Conservation (phyloP, 2,888 invertebrate species). For the Pachliopta kotzebuea region DNA sequence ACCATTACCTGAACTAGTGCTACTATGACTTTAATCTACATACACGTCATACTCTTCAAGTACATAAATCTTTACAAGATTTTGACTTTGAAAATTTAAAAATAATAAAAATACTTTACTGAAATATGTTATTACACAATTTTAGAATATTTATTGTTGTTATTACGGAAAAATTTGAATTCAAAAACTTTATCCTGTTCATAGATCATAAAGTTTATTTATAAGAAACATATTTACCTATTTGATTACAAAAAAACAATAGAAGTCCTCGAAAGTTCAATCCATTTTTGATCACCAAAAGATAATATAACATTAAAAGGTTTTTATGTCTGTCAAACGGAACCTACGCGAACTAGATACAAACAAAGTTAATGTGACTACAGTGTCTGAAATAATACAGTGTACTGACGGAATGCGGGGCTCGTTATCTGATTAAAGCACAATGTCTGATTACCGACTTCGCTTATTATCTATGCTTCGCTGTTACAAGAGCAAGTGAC, state of each 20-base stretch:
- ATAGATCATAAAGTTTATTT: neutral
- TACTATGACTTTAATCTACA: neutral
- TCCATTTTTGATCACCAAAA: constrained; percentile 17
- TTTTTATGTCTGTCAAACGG: neutral
- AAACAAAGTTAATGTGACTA: constrained; percentile 11
- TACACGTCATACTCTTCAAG: neutral
- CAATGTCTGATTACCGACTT: constrained; percentile 23
- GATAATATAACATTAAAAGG: neutral
- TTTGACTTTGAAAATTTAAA: too few relatives aligned
- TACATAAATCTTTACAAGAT: neutral
- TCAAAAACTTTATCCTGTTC: neutral
- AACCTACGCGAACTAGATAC: neutral
- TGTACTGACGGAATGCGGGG: constrained; percentile 26
- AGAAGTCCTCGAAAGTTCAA: neutral
- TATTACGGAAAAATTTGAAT: neutral
- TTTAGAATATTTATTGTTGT: too few relatives aligned
- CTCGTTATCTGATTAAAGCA: constrained; percentile 28
- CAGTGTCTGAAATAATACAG: constrained; percentile 11
- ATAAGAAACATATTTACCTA: neutral
- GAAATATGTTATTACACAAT: too few relatives aligned
- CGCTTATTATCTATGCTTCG: constrained; percentile 21
- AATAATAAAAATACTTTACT: too few relatives aligned
- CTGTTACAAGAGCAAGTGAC: neutral
- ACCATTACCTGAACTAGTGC: neutral
- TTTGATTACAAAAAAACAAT: neutral